These are phyloP conservation scores for Rhagonycha lutea DNA, from an alignment of 2,888 invertebrate genomes.

Conservation along the genomic window DNA sequence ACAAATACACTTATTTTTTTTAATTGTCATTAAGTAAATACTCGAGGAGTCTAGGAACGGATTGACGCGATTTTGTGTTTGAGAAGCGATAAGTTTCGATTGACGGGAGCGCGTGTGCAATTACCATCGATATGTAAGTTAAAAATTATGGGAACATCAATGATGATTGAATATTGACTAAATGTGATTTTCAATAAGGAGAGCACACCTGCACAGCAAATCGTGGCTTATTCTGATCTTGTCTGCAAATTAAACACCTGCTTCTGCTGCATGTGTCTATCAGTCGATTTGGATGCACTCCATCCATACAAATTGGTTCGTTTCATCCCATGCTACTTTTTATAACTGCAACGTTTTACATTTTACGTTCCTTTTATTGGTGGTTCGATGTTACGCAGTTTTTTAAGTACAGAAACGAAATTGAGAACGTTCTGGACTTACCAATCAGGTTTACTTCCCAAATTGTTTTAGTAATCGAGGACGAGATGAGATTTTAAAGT, in stretches of 20 bases:
- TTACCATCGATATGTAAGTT: not conserved
- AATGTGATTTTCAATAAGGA: not conserved
- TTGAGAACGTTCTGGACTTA: not conserved
- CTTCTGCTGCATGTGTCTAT: slow-evolving; percentile 26
- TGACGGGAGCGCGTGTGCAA: not conserved
- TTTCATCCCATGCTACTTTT: slow-evolving; percentile 22
- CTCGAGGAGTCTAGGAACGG: not conserved
- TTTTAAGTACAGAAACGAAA: slow-evolving; percentile 23
- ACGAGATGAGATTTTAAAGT: not conserved
- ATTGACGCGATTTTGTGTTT: not conserved
- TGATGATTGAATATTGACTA: not conserved
- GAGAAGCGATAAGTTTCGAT: not conserved
- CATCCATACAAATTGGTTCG: slow-evolving; percentile 30
- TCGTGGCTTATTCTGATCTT: slow-evolving; percentile 27
- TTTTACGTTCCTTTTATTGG: slow-evolving; percentile 27
- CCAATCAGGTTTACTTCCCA: not conserved
- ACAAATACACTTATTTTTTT: not conserved
- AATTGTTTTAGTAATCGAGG: not conserved
- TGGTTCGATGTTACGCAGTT: slow-evolving; percentile 22
- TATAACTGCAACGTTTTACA: slow-evolving; percentile 27
- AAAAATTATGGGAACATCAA: not conserved
- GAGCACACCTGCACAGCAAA: slow-evolving; percentile 26
- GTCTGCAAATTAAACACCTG: slow-evolving; percentile 29
- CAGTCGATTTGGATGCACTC: slow-evolving; percentile 20
- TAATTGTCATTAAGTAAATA: not conserved